These are phyloP conservation scores for Anguilla rostrata DNA, from an alignment of 2,113 vertebrate genomes.

Conservation along the genomic window DNA sequence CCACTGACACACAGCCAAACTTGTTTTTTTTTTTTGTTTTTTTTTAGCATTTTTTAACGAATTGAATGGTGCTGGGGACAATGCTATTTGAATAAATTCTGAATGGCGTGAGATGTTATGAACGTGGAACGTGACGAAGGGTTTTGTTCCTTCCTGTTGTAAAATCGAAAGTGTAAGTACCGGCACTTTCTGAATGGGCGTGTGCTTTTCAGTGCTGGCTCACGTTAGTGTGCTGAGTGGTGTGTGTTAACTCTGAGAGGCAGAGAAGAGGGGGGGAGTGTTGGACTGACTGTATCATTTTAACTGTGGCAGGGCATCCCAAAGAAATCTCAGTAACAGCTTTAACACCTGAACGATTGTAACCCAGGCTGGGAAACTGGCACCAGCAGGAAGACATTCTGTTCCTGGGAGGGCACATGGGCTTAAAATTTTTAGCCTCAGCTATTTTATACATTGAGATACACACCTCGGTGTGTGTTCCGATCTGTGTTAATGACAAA, in stretches of 20 bases:
- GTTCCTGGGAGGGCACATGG: not conserved
- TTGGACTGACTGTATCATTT: not conserved
- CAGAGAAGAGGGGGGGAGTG: not conserved
- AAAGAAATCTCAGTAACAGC: conserved; percentile 5
- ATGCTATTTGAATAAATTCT: conserved; percentile 9
- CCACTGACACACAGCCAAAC: conserved; percentile 71
- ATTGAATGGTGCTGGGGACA: conserved; percentile 40
- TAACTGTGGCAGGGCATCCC: not conserved
- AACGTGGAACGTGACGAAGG: not conserved
- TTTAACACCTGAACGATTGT: not conserved
- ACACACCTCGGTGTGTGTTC: not conserved
- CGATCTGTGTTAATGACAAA: not conserved
- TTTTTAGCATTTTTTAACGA: conserved; percentile 35
- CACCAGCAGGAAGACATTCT: not conserved
- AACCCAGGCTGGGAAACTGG: conserved; percentile 4
- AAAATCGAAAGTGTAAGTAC: not conserved
- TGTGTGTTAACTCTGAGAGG: not conserved
- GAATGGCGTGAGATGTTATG: not conserved
- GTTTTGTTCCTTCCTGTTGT: not conserved
- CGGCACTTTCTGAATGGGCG: not conserved
- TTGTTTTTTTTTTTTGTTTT: conserved; percentile 5
- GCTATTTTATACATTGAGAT: not conserved
- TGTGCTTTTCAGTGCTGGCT: not conserved
- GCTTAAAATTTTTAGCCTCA: not conserved
- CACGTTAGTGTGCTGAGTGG: not conserved